Evolutionary conservation across 2,797 vertebrate genomes (phyloP).

Genomic region (Echeneis naucrates): DNA sequence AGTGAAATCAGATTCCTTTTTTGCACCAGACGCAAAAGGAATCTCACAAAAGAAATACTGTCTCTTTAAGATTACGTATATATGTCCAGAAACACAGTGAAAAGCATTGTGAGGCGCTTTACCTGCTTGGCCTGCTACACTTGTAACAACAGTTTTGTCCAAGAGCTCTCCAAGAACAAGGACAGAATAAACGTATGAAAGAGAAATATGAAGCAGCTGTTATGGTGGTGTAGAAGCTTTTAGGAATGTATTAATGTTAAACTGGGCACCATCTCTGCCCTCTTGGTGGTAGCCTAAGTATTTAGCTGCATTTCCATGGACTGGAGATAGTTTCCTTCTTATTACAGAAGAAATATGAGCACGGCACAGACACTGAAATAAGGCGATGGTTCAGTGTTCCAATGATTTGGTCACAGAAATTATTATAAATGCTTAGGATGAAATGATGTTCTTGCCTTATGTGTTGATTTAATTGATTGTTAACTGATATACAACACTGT

Average conservation of each 20-base stretch:
- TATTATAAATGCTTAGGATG: conserved; percentile 4
- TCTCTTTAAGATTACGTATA: conserved; percentile 79
- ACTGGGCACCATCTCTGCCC: conserved; percentile 26
- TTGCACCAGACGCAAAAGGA: conserved; percentile 61
- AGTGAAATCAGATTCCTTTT: conserved; percentile 45
- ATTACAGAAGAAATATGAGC: conserved; percentile 22
- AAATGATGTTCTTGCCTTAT: conserved; percentile 14
- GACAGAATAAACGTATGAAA: conserved; percentile 19
- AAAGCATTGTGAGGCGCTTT: conserved; percentile 65
- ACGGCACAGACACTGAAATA: conserved; percentile 60
- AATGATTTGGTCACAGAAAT: conserved; percentile 29
- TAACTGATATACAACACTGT: conserved; percentile 28
- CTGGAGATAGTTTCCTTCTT: conserved; percentile 29
- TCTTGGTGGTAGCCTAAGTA: conserved; percentile 17
- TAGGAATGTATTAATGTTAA: conserved; percentile 54
- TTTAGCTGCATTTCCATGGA: conserved; percentile 53
- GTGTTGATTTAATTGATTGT: conserved; percentile 12
- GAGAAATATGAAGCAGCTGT: conserved; percentile 35
- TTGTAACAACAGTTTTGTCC: conserved; percentile 52
- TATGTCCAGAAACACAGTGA: conserved; percentile 72
- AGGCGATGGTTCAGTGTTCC: conserved; percentile 68
- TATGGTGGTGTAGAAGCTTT: conserved; percentile 37
- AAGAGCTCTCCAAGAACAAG: conserved; percentile 57
- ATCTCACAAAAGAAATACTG: conserved; percentile 80
- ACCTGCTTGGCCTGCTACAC: conserved; percentile 61